Base-by-base conservation (phyloP, 2,888 invertebrate species). In the Apamea crenata region DNA sequence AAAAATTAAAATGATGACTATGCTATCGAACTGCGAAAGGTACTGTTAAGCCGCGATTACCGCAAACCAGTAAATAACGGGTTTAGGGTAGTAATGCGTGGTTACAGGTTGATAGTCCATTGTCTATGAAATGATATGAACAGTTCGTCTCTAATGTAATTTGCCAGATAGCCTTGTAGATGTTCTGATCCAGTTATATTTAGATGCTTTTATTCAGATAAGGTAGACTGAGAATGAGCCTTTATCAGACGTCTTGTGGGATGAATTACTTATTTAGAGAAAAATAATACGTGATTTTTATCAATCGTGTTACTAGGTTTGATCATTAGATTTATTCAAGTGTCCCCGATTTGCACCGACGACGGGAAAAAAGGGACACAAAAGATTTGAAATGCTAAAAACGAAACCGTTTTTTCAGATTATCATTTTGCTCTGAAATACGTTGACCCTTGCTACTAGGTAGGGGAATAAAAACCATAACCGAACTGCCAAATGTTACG, bases 381-480 rank as follows among this genome's bases (percentile, higher is more conserved):
- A 53, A 69, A 40, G 25, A 78, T 69, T 83, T 77, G 61, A 69
- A 83, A 83, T 56, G 63, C 63, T 50, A 59, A 77, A 77, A 78
- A 53, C 32, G n/a, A 66, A 66, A 66, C 65, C 53, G 44, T 59
- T 32, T 50, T 53, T 82, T 73, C 65, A 70, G 68, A 65, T 65
- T 63, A 68, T 56, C 56, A 69, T 65, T 32, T 66, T 25, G 29
- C 29, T 84, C 44, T 53, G 40, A 70, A 85, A 65, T 70, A 66
- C 40, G 29, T 76, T 70, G 69, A 73, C 53, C 69, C n/a, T 56
- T 21, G 25, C 25, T 56, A 73, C 29, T 70, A 44, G 21, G 72
- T 50, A 69, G 44, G n/a, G 59, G n/a, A 36, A 61, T 56, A 68
- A 75, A 67, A 72, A 32, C 21, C 47, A 74, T 53, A 71, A 63